These are phyloP conservation scores for Tragelaphus buxtoni DNA, from an alignment of 2,113 vertebrate genomes.

Conservation along the genomic window DNA sequence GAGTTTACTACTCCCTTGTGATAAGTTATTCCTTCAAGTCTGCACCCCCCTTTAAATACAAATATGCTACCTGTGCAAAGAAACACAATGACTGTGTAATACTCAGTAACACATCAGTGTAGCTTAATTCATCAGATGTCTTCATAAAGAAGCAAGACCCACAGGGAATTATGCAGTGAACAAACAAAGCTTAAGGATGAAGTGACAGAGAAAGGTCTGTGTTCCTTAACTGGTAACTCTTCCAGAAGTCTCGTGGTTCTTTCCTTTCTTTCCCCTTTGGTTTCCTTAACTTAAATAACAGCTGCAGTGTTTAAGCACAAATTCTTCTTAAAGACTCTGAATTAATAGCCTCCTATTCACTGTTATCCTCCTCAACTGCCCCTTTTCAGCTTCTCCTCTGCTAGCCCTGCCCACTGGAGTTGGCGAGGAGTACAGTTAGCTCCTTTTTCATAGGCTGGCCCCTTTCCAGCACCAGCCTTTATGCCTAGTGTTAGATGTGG, in stretches of 20 bases:
- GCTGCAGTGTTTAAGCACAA: conserved; percentile 44
- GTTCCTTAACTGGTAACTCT: background rate
- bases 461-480: background rate
- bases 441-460: conserved; percentile 25
- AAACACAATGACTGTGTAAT: background rate
- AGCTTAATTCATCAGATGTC: background rate
- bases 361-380: conserved; percentile 23
- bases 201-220: conserved; percentile 28
- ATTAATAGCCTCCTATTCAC: conserved; percentile 54
- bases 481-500: conserved; percentile 14
- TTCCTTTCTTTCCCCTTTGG: background rate
- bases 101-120: background rate
- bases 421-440: conserved; percentile 55
- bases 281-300: conserved; percentile 56
- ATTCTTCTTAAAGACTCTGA: conserved; percentile 51
- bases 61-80: background rate
- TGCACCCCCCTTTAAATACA: background rate
- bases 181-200: conserved; percentile 14
- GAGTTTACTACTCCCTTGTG: background rate
- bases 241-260: conserved; percentile 21
- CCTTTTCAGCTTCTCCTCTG: conserved; percentile 39
- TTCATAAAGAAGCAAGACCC: background rate
- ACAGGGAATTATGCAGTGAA: background rate
- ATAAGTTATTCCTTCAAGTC: background rate
- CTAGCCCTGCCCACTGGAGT: conserved; percentile 22